phyloP scores from a whole-genome alignment of 2,113 vertebrate species.

The zebrafish (Danio rerio) region GRCz12tu NC_133183.1:32711501-32712000 shows the following conservation, averaged over 20 bases:
- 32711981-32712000: too few species aligned
- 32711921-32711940: too few species aligned
- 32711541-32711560: slow-evolving; percentile 63
- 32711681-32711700: slow-evolving; percentile 62
- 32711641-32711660: slow-evolving; percentile 60
- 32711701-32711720: slow-evolving; percentile 64
- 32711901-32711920: too few species aligned
- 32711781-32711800: background rate
- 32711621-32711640: slow-evolving; percentile 62
- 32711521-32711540: slow-evolving; percentile 33
- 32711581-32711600: slow-evolving; percentile 64
- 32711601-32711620: slow-evolving; percentile 64
- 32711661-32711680: slow-evolving; percentile 61
- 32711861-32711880: too few species aligned
- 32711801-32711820: background rate
- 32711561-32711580: slow-evolving; percentile 64
- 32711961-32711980: too few species aligned
- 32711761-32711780: background rate
- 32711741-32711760: too few species aligned
- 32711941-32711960: too few species aligned
- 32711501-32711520: background rate
- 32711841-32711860: too few species aligned
- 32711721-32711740: background rate
- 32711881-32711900: too few species aligned
- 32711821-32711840: too few species aligned